Base-by-base conservation (phyloP, 1,140 invertebrate species). In the Colletes gigas region DNA sequence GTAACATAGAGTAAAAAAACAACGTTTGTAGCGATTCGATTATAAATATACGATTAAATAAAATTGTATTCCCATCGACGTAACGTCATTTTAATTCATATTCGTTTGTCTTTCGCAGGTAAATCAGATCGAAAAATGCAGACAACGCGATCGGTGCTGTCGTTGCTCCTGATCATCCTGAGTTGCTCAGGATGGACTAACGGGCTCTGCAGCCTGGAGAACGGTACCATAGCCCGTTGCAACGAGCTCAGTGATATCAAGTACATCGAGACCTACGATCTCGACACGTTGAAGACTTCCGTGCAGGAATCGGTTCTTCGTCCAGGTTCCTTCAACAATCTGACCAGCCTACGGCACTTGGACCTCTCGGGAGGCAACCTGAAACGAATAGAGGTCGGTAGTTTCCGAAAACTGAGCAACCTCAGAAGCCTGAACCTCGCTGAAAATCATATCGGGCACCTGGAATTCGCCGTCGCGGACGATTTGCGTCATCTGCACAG, bases 341-440 rank as follows among this genome's bases (percentile, higher is more conserved):
- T 93, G 15, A 83, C 79, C 3, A 89, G 69, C 54, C 78, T 93
- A 1, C 89, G 75, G 14, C 84, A 91, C 54, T 70, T 93, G 17
- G 91, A 93, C 44, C 68, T 93, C 1, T 93, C 92, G 0, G 73
- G 79, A 9, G 90, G 91, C 10, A 39, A 67, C 17, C 73, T 93
- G 2, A 83, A 88, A 12, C 76, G 57, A 15, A 90, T 93, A 63
- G 77, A 91, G 10, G 75, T 88, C 6, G 87, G 81, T 10, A 83
- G 70, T 21, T 93, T 93, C 47, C 54, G 55, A 7, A 66, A 81
- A 12, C 54, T 93, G 30, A 77, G 8, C 7, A 82, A 87, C 3
- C 54, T 93, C 1, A 76, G 72, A 9, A 88, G 85, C 55, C 75
- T 93, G 7, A 88, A 92, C 70, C 86, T 93, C 0, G 87, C 89